These are phyloP conservation scores for Drosophila birchii DNA, from an alignment of 2,888 invertebrate species.

Conservation along the genomic window DNA sequence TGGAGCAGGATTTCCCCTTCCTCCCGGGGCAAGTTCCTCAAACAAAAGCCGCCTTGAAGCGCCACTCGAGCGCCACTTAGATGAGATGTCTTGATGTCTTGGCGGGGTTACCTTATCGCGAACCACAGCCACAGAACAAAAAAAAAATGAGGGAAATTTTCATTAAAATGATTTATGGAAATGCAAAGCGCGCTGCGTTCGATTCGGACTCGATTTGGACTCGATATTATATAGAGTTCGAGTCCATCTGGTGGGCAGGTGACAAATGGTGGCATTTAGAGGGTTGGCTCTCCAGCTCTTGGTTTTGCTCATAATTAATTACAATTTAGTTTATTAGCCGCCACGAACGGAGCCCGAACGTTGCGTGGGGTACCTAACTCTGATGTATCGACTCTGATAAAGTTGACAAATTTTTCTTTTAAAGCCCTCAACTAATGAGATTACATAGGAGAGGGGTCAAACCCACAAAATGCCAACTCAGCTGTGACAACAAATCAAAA, in stretches of 20 bases:
- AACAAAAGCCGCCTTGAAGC: conserved; percentile 64
- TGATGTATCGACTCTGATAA: conserved; percentile 73
- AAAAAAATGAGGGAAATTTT: conserved; percentile 57
- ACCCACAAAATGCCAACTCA: conserved; percentile 59
- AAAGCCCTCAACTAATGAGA: conserved; percentile 58
- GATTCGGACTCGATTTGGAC: conserved; percentile 14
- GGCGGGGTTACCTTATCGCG: conserved; percentile 57
- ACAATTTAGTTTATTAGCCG: conserved; percentile 76
- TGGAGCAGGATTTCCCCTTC: conserved; percentile 7
- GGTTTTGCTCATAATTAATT: conserved; percentile 72
- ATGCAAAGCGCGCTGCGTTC: conserved; percentile 70
- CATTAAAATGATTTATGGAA: conserved; percentile 80
- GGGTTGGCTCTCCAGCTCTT: conserved; percentile 1
- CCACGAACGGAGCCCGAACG: conserved; percentile 33
- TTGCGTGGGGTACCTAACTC: conserved; percentile 32
- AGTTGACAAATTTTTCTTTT: conserved; percentile 76
- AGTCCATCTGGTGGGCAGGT: conserved; percentile 37
- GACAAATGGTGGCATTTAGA: conserved; percentile 70
- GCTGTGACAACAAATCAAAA: conserved; percentile 66
- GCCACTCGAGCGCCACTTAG: conserved; percentile 74
- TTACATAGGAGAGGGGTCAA: conserved; percentile 9
- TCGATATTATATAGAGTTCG: not conserved
- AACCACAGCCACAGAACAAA: conserved; percentile 36
- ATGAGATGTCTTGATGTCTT: conserved; percentile 77
- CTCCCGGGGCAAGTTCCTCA: conserved; percentile 49